Conservation (phyloP, 2,888 invertebrate species). For the Cybosia mesomella region DNA sequence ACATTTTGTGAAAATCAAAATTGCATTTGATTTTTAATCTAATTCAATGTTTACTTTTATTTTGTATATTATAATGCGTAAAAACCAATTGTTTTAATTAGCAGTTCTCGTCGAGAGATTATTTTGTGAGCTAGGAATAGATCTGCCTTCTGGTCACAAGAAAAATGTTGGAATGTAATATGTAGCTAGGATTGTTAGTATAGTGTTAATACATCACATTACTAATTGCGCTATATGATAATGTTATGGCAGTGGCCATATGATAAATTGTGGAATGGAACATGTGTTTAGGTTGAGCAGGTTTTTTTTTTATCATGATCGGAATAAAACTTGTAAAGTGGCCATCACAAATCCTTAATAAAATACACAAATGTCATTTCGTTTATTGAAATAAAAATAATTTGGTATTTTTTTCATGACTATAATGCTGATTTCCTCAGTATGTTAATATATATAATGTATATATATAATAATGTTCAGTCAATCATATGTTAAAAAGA, state of each 20-base stretch:
- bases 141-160: neutral
- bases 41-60: neutral
- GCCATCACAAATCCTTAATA: neutral
- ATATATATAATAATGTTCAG: too few species aligned
- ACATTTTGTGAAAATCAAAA: neutral
- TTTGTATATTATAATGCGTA: neutral
- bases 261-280: conserved; percentile 1
- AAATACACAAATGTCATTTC: neutral
- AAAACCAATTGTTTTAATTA: too few species aligned
- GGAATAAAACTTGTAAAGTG: neutral
- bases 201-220: conserved; percentile 23
- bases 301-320: neutral
- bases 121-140: neutral
- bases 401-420: too few species aligned
- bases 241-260: conserved; percentile 6
- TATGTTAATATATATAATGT: too few species aligned
- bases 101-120: neutral
- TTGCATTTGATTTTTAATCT: neutral
- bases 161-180: neutral
- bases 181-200: neutral
- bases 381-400: neutral
- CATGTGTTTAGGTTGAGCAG: neutral
- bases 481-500: too few species aligned
- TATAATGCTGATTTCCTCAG: neutral
- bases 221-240: conserved; percentile 10